Evolutionary conservation across 2,113 vertebrate genomes (phyloP), one percentile per base, ranked within the genome.

Genomic region (Ciconia stormi): DNA sequence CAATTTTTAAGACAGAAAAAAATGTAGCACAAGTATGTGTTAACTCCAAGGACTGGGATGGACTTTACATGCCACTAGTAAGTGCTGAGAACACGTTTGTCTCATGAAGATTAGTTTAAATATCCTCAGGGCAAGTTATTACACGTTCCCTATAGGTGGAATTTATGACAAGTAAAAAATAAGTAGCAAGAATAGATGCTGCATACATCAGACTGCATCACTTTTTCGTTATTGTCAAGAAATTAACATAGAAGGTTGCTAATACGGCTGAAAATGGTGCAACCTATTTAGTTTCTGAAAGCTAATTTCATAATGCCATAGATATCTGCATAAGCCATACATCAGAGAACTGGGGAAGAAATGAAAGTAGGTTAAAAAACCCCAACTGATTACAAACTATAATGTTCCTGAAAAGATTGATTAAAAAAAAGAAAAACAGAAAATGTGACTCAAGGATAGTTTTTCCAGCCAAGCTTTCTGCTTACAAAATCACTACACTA

Each of bases 201-300:
- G 44, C 47, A 84, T 59, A 50, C 6, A 74, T 90, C 55, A 89
- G 67, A 74, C 32, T 56, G 13, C n/a, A 58, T 63, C 47, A 65
- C 15, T 72, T 81, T 29, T 86, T 82, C 79, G 25, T 29, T 88
- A 66, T 40, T 85, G 34, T 66, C 66, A 90, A 87, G 62, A 87
- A 96, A 93, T 89, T 76, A 91, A 77, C 44, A 76, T 10, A 69
- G 12, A 76, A 50, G 18, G 25, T 86, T 88, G 58, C 34, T 53
- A 94, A 86, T 86, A 62, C 0, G 2, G 56, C 19, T 90, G 62
- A 85, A 96, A 96, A 72, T 66, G 34, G 9, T 80, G 53, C 58
- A 93, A 58, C 16, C 30, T 80, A 86, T 91, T 95, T 69, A 90
- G 62, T 77, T 95, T 62, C 79, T 92, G 66, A 95, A 93, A 94